These are phyloP conservation scores for Hippopotamus amphibius DNA, from an alignment of 2,113 vertebrate species.

Conservation along the genomic window DNA sequence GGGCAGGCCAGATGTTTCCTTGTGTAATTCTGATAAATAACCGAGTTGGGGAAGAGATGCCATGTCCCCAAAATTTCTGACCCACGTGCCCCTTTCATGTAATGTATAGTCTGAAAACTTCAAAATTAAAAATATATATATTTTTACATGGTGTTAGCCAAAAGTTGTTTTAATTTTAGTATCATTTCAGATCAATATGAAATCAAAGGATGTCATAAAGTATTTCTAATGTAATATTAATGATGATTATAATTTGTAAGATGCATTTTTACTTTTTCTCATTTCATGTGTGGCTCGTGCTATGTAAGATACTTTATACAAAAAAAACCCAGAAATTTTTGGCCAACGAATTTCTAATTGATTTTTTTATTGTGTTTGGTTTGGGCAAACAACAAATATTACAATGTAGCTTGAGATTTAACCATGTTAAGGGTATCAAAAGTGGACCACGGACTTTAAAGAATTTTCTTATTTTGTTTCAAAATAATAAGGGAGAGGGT, in stretches of 20 bases:
- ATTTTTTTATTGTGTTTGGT: not conserved
- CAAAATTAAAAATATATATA: not conserved
- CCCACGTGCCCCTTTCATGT: not conserved
- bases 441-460: not conserved
- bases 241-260: not conserved
- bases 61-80: not conserved
- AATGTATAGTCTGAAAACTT: not conserved
- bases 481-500: not conserved
- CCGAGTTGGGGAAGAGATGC: not conserved
- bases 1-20: not conserved
- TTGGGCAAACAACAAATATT: not conserved
- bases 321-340: not conserved
- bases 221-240: not conserved
- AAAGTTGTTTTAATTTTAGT: not conserved
- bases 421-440: not conserved
- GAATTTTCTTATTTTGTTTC: slow-evolving; percentile 21
- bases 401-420: not conserved
- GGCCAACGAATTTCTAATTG: not conserved
- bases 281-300: not conserved
- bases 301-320: not conserved
- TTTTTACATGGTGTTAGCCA: not conserved
- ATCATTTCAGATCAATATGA: not conserved
- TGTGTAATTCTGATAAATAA: not conserved
- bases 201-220: not conserved
- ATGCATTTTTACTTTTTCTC: not conserved